Base-by-base conservation (phyloP, 2,888 invertebrate genomes). In the Leistus spinibarbis region DNA sequence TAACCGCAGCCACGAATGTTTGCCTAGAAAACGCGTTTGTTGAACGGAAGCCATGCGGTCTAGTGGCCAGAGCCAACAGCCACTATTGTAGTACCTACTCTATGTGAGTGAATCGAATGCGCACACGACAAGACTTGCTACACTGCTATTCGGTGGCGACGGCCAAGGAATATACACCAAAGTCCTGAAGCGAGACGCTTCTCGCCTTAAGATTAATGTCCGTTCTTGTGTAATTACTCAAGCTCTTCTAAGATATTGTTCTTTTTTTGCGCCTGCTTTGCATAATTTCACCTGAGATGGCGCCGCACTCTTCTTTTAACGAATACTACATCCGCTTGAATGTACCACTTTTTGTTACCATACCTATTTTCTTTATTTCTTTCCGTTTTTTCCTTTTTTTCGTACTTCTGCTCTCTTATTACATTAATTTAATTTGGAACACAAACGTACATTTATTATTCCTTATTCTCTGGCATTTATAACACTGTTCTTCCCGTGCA, bases 1-100 rank as follows among this genome's bases (percentile, higher is more conserved):
- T 80, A 80, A 81, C 80, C 81, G 72, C 80, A 78, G 76, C 76
- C 27, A 53, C 22, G 56, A 17, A 68, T 68, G 68, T 68, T 56
- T 68, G 56, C 19, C 68, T 68, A 64, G 24, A 20, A 56, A 68
- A 54, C 10, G 66, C 69, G 24, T 27, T 53, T 20, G 23, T 64
- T 60, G 60, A 22, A 60, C 22, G 1, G n/a, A 60, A 60, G 60
- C 17, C 17, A 19, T 60, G 17, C 3, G 22, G 60, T 17, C 22
- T 19, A 10, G 20, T 19, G 19, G 60, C n/a, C 7, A 19, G 17
- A 60, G 13, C 16, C 17, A 56, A 16, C 56, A n/a, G 3, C 17
- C 56, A 20, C 19, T 19, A 20, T 22, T 60, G 19, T 20, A n/a
- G n/a, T n/a, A n/a, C n/a, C n/a, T n/a, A 60, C 60, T 60, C 60